phyloP scores from a whole-genome alignment of 2,888 invertebrate species.

The Pristionchus maxplancki region DNA sequence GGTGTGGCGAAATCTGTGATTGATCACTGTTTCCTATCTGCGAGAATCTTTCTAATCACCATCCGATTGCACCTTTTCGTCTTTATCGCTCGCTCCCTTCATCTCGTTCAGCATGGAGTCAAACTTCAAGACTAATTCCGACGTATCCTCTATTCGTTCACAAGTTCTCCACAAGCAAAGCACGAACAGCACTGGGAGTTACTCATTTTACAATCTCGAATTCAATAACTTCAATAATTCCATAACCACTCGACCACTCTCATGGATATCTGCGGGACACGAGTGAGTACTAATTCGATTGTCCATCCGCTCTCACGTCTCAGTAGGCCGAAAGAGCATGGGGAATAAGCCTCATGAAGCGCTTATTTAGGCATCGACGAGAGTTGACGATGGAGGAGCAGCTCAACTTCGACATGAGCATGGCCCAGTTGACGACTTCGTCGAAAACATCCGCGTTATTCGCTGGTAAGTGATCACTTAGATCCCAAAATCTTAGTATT shows the following conservation, averaged over 20 bases:
- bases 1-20: too few species aligned
- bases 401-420: constrained; percentile 85
- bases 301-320: too few species aligned
- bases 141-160: neutral
- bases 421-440: constrained; percentile 94
- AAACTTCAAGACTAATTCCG: neutral
- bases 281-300: too few species aligned
- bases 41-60: neutral
- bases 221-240: neutral
- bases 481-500: too few species aligned
- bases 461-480: constrained; percentile 56
- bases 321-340: too few species aligned
- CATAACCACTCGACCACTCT: neutral
- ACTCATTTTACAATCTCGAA: neutral
- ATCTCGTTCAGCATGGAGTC: too few species aligned
- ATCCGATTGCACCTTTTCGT: neutral
- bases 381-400: constrained; percentile 74
- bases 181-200: too few species aligned
- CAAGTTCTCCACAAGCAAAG: neutral
- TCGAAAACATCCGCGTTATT: constrained; percentile 93
- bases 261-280: too few species aligned
- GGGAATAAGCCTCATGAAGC: too few species aligned
- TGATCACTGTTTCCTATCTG: neutral
- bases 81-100: neutral
- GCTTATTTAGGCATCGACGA: too few species aligned